phyloP scores from a whole-genome alignment of 2,888 invertebrate species.

The Cerastoderma edule region DNA sequence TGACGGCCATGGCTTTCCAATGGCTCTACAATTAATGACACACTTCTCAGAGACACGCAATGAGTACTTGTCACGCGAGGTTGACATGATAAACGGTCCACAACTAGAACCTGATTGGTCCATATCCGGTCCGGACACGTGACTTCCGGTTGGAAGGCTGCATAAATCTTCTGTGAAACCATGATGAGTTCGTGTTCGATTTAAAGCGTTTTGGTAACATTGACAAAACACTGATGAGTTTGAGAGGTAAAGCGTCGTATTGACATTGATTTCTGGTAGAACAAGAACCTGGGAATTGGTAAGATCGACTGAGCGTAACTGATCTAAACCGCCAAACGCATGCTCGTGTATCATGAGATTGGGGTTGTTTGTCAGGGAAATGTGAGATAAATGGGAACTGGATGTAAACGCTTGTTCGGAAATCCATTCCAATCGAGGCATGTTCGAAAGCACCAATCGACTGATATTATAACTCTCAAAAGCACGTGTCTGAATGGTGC shows the following conservation, averaged over 20 bases:
- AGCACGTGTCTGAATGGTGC: background rate
- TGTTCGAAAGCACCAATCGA: background rate
- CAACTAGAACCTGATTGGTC: background rate
- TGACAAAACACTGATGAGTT: background rate
- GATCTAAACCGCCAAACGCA: background rate
- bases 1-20: conserved; percentile 16
- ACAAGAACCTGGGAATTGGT: background rate
- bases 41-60: conserved; percentile 12
- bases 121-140: background rate
- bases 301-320: background rate
- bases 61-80: background rate
- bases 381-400: background rate
- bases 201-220: background rate
- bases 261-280: background rate
- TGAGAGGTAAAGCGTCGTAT: background rate
- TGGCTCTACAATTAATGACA: background rate
- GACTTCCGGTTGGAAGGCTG: background rate
- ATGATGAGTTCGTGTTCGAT: background rate
- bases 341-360: background rate
- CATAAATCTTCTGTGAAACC: background rate
- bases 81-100: conserved; percentile 6
- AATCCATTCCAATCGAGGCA: conserved; percentile 5
- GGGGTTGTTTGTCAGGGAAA: background rate
- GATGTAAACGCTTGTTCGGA: background rate
- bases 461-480: background rate